Evolutionary conservation across 1,140 invertebrate species (phyloP).

Genomic region (Orchestia grillus): DNA sequence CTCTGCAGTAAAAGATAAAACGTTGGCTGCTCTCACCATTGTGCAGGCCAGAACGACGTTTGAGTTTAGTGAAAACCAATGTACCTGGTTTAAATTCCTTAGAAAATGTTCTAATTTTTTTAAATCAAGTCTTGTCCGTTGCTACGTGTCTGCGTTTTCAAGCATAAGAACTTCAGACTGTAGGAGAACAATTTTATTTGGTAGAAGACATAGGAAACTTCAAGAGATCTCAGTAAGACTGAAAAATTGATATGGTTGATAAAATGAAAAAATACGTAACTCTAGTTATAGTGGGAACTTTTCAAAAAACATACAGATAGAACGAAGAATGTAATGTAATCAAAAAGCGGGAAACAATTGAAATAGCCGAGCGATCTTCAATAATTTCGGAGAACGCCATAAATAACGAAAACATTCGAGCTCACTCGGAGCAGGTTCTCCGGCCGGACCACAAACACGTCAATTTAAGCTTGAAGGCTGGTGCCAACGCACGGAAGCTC

Average conservation of each 20-base stretch:
- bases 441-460: not conserved
- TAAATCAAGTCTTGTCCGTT: not conserved
- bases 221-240: not conserved
- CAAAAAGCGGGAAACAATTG: not conserved
- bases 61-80: not conserved
- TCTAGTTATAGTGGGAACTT: not conserved
- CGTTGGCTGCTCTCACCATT: not conserved
- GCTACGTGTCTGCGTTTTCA: not conserved
- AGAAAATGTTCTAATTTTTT: not conserved
- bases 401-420: not conserved
- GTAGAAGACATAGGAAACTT: not conserved
- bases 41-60: not conserved
- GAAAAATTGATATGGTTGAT: not conserved
- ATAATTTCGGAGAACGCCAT: not conserved
- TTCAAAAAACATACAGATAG: not conserved
- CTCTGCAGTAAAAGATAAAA: too few species aligned
- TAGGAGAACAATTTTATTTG: not conserved
- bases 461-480: not conserved
- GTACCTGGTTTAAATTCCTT: not conserved
- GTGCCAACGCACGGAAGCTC: not conserved
- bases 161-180: not conserved
- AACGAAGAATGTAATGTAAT: not conserved
- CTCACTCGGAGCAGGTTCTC: not conserved
- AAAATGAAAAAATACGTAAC: not conserved
- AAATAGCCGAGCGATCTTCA: not conserved